Base-by-base conservation (phyloP, 2,113 vertebrate species). In the Eleginops maclovinus region DNA sequence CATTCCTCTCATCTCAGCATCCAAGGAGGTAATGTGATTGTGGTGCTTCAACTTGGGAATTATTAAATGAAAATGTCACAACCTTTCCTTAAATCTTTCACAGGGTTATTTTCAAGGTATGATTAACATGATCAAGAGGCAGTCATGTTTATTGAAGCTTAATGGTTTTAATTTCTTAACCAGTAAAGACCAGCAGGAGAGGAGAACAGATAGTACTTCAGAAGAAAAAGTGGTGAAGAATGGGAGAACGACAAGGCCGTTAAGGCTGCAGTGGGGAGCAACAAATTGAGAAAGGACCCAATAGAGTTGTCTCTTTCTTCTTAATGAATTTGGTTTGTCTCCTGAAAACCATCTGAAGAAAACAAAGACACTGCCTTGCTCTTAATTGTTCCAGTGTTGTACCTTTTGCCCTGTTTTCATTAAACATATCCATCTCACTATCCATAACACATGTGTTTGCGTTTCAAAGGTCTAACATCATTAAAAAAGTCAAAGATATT, bases 261-360 rank as follows among this genome's bases (percentile, higher is more conserved):
- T 84, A 84, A 64, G 56, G 72, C 67, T 75, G 51, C 43, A 76
- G 61, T 62, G 56, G 67, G 66, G 41, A 65, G 58, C 47, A 61
- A 46, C 79, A 60, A 81, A 59, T 69, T 31, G 15, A 87, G 70
- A 87, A 53, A 78, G 68, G 49, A 71, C 54, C 79, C 71, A 69
- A 85, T 40, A 58, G 61, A 78, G 63, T 47, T 56, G 74, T 75
- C 58, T 66, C 49, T 54, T 24, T 71, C 56, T 49, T 58, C 61
- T 63, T 78, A 77, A 85, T 87, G 47, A 76, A 84, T 75, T 75
- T 65, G 70, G 61, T 41, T n/a, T 62, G 61, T 46, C 22, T 60
- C 53, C 66, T 85, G 46, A 67, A 75, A 72, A 81, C 73, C 50
- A 71, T 63, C 21, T 16, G 2, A 71, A 66, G 65, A 79, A 74